Evolutionary conservation across 2,888 invertebrate genomes (phyloP).

Genomic region (Diarsia mendica): DNA sequence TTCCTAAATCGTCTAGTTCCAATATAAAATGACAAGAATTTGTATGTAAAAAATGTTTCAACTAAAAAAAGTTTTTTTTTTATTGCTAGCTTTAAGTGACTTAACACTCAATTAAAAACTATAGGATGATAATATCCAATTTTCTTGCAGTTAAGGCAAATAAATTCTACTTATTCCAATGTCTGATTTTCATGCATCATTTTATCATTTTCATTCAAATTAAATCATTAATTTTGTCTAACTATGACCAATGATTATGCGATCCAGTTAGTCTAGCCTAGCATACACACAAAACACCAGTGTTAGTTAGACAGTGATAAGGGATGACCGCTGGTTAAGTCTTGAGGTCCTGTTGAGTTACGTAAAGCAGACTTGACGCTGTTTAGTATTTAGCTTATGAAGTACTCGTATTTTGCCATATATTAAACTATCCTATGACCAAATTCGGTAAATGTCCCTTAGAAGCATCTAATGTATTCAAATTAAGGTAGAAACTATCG

Average conservation of each 20-base stretch:
- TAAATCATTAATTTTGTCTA: not conserved
- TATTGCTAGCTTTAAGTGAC: no score
- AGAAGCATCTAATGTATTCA: no score
- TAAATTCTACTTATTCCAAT: not conserved
- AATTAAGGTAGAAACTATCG: no score
- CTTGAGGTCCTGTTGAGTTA: not conserved
- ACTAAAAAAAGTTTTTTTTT: no score
- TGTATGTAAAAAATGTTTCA: no score
- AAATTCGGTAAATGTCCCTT: not conserved
- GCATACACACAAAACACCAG: not conserved
- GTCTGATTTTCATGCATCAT: not conserved
- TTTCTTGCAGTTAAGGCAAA: not conserved
- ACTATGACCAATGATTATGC: not conserved
- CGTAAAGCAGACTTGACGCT: not conserved
- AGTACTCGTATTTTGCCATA: not conserved
- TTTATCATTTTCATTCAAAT: not conserved
- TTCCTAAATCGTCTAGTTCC: no score
- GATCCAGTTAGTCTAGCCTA: not conserved
- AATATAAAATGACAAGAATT: no score
- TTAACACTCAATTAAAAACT: no score
- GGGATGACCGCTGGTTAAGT: conserved; percentile 16
- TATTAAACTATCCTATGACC: not conserved
- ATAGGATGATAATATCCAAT: not conserved
- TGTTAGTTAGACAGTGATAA: conserved; percentile 14
- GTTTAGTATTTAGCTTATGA: not conserved